These are phyloP conservation scores for Sminthurides aquaticus DNA, from an alignment of 2,888 invertebrate genomes.

Conservation along the genomic window DNA sequence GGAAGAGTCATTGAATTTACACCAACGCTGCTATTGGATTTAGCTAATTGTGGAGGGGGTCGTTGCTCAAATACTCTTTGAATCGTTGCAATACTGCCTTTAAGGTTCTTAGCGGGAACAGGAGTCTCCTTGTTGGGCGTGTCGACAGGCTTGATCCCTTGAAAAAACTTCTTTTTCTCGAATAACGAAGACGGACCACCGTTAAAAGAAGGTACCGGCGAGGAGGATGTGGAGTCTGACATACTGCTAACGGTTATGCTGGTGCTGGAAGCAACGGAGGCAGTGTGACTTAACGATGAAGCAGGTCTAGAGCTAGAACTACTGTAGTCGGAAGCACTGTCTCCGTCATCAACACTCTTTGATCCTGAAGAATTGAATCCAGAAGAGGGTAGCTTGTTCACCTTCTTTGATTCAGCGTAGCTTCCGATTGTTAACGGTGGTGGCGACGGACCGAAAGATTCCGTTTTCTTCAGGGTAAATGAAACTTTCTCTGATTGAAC, in stretches of 20 bases:
- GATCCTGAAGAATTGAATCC: neutral
- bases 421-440: neutral
- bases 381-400: neutral
- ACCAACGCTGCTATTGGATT: neutral
- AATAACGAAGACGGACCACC: slow-evolving; percentile 11
- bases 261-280: slow-evolving; percentile 13
- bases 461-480: neutral
- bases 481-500: too few relatives aligned
- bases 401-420: neutral
- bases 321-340: slow-evolving; percentile 20
- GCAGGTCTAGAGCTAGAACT: slow-evolving; percentile 15
- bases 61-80: slow-evolving; percentile 42
- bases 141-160: slow-evolving; percentile 40
- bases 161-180: slow-evolving; percentile 41
- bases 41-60: slow-evolving; percentile 2
- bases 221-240: slow-evolving; percentile 14
- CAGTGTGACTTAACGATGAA: slow-evolving; percentile 12
- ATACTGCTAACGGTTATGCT: slow-evolving; percentile 12
- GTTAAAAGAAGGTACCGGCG: slow-evolving; percentile 3
- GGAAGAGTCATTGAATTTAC: neutral
- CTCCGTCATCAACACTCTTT: slow-evolving; percentile 1
- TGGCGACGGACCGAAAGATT: neutral
- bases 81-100: slow-evolving; percentile 41
- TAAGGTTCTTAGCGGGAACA: slow-evolving; percentile 39
- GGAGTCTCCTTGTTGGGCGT: slow-evolving; percentile 38